Base-by-base conservation (phyloP, 1,140 invertebrate species). In the Zaprionus lachaisei region DNA sequence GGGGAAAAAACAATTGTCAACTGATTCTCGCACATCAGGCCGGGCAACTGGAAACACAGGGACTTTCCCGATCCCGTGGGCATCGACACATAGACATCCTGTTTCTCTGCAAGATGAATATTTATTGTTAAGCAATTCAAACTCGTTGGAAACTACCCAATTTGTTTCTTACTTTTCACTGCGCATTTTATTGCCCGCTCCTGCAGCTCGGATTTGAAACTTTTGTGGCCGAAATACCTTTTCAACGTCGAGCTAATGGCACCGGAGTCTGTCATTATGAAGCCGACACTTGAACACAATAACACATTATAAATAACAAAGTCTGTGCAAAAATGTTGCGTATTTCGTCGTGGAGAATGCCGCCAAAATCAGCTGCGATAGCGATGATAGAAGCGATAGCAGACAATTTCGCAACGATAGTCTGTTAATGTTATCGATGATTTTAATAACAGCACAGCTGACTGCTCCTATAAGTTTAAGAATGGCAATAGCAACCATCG, bases 1-100 rank as follows among this genome's bases (percentile, higher is more conserved):
- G 98, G 98, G 9, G 98, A 99, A 82, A 99, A 96, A 12, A 99
- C 98, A 66, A 99, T 94, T 15, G 97, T 95, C 34, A 97, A 94
- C 92, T 96, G 95, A 82, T 95, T 94, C 47, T 95, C 94, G 74
- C 95, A 94, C 73, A 96, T 90, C 80, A 98, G 94, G 0, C 97
- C 97, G 51, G 98, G 98, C 85, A 97, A 94, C 22, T 99, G 98
- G 94, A 98, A 99, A 93, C 98, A 99, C 44, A 99, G 93, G 68
- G 97, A 98, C 94, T 99, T 99, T n/a, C 98, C 98, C 79, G 97
- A 97, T 15, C 98, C 98, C 74, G 97, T 98, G 5, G 97, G 97
- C 97, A 98, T 98, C 81, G 97, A 96, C 24, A 98, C 96, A 93
- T 96, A 97, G 9, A 96, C 95, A 95, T 96, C 96, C 83, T 95